Evolutionary conservation across 2,888 invertebrate genomes (phyloP).

Genomic region (Tanaodytes sp.): DNA sequence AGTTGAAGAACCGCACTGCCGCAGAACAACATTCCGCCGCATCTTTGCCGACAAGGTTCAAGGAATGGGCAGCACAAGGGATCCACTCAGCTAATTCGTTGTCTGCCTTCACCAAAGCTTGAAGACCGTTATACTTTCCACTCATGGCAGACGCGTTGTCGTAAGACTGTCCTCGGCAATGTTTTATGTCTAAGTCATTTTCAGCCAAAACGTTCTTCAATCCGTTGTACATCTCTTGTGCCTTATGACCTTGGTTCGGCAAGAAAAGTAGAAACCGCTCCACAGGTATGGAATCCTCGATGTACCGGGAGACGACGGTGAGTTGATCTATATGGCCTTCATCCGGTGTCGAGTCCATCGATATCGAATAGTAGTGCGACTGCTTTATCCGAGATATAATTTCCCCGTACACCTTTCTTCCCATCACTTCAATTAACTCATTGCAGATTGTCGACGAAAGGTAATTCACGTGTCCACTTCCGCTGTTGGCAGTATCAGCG

Average conservation of each 20-base stretch:
- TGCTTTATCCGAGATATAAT: slow-evolving; percentile 20
- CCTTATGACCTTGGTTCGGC: slow-evolving; percentile 32
- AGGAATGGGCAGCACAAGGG: slow-evolving; percentile 41
- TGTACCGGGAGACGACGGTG: slow-evolving; percentile 36
- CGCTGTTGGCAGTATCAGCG: slow-evolving; percentile 9
- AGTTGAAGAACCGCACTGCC: slow-evolving; percentile 27
- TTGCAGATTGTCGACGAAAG: slow-evolving; percentile 27
- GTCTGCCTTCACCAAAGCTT: slow-evolving; percentile 29
- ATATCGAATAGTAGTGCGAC: slow-evolving; percentile 30
- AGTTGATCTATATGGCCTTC: slow-evolving; percentile 49
- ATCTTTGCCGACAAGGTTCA: slow-evolving; percentile 31
- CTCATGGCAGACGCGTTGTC: slow-evolving; percentile 56
- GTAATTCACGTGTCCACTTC: slow-evolving; percentile 23
- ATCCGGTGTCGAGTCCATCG: slow-evolving; percentile 27
- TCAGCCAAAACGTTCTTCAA: slow-evolving; percentile 38
- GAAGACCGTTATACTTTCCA: slow-evolving; percentile 44
- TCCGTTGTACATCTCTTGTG: slow-evolving; percentile 27
- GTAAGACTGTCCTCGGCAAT: slow-evolving; percentile 54
- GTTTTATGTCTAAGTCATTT: slow-evolving; percentile 44
- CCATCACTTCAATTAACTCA: slow-evolving; percentile 17
- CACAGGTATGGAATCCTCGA: slow-evolving; percentile 23
- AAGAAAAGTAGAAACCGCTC: slow-evolving; percentile 26
- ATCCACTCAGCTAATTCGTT: slow-evolving; percentile 32
- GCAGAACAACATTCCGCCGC: slow-evolving; percentile 26
- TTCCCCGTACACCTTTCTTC: slow-evolving; percentile 8